A percentile compares a stretch with the other conserved stretches of the same genome.
These are phyloP conservation scores for Propithecus coquereli DNA, from an alignment of 2,113 vertebrate species.

Conservation along the genomic window DNA sequence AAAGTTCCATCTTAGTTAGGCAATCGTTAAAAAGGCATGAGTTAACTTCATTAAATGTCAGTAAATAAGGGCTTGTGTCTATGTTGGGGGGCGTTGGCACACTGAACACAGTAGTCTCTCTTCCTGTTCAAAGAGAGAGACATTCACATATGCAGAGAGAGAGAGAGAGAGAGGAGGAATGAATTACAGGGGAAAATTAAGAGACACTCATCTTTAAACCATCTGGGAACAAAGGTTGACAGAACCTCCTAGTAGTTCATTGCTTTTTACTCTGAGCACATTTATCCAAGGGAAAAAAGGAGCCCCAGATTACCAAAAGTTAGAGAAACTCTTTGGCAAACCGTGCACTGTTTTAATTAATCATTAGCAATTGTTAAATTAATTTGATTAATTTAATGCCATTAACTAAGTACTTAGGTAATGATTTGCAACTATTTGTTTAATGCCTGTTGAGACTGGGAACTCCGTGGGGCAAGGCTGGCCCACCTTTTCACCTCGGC, in stretches of 20 bases:
- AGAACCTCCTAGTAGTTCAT: not conserved
- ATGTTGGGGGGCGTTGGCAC: not conserved
- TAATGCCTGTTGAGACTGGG: not conserved
- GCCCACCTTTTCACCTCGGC: not conserved
- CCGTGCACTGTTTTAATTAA: not conserved
- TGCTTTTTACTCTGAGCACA: not conserved
- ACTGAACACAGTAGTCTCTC: not conserved
- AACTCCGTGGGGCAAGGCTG: not conserved
- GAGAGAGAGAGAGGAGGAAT: not conserved
- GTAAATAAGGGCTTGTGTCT: not conserved
- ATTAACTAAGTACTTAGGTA: not conserved
- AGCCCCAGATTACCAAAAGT: not conserved
- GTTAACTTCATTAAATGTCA: not conserved
- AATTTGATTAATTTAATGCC: not conserved
- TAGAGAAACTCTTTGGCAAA: not conserved
- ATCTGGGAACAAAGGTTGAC: not conserved
- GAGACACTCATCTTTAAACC: not conserved
- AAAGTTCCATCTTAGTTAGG: not conserved
- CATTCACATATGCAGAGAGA: not conserved
- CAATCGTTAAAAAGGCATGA: not conserved
- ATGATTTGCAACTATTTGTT: not conserved
- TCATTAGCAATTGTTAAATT: not conserved
- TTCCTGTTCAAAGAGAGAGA: not conserved
- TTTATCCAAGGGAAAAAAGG: not conserved
- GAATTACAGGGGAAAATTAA: not conserved